Percentiles rank a stretch among this genome's conserved stretches.
These are phyloP conservation scores for Carassius gibelio DNA, from an alignment of 2,113 vertebrate genomes.

Conservation along the genomic window DNA sequence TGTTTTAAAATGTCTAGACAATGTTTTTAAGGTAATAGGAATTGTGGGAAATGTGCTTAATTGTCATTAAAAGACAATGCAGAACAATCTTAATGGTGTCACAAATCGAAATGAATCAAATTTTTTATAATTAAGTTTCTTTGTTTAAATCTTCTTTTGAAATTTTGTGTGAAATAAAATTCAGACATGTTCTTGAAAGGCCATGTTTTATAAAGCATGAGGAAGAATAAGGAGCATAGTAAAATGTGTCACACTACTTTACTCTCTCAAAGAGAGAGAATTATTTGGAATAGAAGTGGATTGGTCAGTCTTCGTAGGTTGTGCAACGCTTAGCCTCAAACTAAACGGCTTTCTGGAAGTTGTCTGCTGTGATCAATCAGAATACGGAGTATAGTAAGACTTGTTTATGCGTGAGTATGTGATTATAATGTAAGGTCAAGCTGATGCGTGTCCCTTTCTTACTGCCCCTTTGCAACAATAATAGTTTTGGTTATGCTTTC, in stretches of 20 bases:
- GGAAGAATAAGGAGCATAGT: background rate
- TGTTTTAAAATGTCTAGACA: no score
- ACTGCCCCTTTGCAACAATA: background rate
- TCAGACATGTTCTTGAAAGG: background rate
- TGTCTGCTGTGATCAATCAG: background rate
- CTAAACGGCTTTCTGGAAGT: background rate
- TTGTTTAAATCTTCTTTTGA: background rate
- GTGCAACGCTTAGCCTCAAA: background rate
- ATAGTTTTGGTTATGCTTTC: background rate
- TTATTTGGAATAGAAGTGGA: background rate
- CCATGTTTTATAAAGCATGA: background rate
- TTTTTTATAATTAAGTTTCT: background rate
- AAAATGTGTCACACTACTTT: background rate
- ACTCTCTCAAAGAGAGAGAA: background rate
- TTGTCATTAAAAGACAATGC: background rate
- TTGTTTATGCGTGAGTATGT: background rate
- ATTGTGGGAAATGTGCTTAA: background rate
- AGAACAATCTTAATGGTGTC: background rate
- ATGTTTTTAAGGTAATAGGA: no score
- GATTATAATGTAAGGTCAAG: constrained; percentile 1
- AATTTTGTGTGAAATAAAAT: background rate
- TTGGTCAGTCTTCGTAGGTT: background rate
- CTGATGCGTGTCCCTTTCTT: background rate
- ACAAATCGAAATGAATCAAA: background rate
- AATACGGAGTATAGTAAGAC: background rate